Conservation (phyloP, 2,113 vertebrate species). For the zebrafish (Danio rerio) region DNA sequence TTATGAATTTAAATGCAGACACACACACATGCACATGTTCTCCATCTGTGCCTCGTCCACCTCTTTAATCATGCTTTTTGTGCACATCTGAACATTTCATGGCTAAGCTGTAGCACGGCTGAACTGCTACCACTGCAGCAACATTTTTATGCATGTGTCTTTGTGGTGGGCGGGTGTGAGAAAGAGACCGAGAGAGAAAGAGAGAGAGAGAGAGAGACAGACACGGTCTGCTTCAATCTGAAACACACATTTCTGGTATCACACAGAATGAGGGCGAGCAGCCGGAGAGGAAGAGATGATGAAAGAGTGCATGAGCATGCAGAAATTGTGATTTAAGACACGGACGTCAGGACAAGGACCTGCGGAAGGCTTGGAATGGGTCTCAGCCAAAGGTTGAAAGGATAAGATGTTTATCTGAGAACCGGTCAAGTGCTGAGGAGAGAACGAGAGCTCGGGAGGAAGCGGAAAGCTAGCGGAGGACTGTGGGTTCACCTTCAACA, state of each 20-base stretch:
- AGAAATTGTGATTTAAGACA: neutral
- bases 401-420: neutral
- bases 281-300: neutral
- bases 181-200: neutral
- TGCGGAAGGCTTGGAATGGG: neutral
- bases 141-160: neutral
- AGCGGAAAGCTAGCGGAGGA: slow-evolving; percentile 11
- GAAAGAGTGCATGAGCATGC: slow-evolving; percentile 17
- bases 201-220: slow-evolving; percentile 48
- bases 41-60: neutral
- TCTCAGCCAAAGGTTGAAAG: neutral
- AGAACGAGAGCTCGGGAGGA: slow-evolving; percentile 53
- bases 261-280: slow-evolving; percentile 64
- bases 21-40: slow-evolving; percentile 4
- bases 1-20: slow-evolving; percentile 5
- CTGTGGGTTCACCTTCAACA: slow-evolving; percentile 82
- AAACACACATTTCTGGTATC: slow-evolving; percentile 58
- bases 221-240: slow-evolving; percentile 59
- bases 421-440: slow-evolving; percentile 38
- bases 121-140: slow-evolving; percentile 3
- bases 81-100: slow-evolving; percentile 2
- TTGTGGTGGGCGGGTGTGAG: neutral
- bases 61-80: neutral
- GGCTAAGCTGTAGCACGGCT: slow-evolving; percentile 18
- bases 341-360: neutral